Conservation (phyloP, 2,797 vertebrate genomes). For the Schizopygopsis malacanthus region DNA sequence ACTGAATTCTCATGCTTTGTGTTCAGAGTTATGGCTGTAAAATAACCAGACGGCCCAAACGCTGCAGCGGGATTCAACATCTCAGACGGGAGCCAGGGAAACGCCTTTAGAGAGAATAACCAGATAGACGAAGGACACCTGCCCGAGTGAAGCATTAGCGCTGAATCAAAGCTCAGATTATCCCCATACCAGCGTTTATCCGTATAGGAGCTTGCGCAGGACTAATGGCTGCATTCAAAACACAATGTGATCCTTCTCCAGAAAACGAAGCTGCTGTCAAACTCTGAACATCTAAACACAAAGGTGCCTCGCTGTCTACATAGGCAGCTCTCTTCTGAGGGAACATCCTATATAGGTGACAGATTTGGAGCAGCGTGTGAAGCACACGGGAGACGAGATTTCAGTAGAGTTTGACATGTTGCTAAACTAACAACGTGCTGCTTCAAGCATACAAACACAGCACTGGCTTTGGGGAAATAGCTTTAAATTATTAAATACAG, state of each 20-base stretch:
- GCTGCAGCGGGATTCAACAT: neutral
- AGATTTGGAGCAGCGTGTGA: slow-evolving; percentile 14
- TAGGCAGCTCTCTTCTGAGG: neutral
- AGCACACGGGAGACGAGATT: neutral
- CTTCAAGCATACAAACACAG: neutral
- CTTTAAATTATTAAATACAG: neutral
- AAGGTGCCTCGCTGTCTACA: slow-evolving; percentile 4
- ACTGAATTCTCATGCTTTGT: neutral
- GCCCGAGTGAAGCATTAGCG: slow-evolving; percentile 12
- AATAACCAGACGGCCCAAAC: neutral
- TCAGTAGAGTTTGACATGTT: neutral
- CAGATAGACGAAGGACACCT: slow-evolving; percentile 13
- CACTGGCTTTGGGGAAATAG: neutral
- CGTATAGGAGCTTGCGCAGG: slow-evolving; percentile 13
- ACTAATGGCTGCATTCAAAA: neutral
- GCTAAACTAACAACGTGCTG: neutral
- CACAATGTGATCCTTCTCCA: neutral
- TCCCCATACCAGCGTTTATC: neutral
- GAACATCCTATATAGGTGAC: neutral
- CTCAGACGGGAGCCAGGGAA: neutral
- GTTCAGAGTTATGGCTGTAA: neutral
- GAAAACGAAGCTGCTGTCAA: neutral
- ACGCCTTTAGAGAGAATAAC: neutral
- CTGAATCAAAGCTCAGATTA: slow-evolving; percentile 31
- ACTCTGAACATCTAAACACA: neutral